Evolutionary conservation across 2,113 vertebrate species (phyloP).

Genomic region (Chloropsis hardwickii): DNA sequence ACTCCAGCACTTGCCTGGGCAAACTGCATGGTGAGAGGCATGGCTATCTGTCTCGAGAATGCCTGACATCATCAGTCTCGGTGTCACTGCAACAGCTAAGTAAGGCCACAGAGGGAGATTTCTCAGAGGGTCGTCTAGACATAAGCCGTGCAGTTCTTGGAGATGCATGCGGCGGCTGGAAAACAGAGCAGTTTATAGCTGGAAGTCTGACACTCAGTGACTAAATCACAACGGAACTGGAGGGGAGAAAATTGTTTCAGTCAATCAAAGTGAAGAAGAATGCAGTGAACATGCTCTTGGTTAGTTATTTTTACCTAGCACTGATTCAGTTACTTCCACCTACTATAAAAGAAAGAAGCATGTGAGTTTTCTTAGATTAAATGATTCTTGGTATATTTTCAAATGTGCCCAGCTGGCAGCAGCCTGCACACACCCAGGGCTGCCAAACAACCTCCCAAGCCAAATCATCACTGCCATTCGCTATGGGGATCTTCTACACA

Average conservation of each 20-base stretch:
- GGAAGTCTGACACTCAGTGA: neutral
- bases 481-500: neutral
- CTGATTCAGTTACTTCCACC: neutral
- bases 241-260: neutral
- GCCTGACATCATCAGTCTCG: constrained; percentile 43
- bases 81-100: constrained; percentile 44
- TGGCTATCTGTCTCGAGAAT: neutral
- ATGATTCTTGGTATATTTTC: neutral
- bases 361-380: neutral
- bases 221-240: neutral
- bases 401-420: neutral
- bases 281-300: neutral
- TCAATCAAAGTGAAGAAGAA: neutral
- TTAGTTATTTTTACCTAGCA: constrained; percentile 6
- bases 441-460: neutral
- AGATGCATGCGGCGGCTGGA: neutral
- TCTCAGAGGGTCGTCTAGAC: constrained; percentile 63
- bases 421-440: neutral
- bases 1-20: neutral
- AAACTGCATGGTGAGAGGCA: neutral
- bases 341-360: neutral
- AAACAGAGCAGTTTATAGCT: neutral
- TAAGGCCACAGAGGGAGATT: constrained; percentile 29
- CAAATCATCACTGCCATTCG: neutral
- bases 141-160: constrained; percentile 17